Evolutionary conservation across 2,888 invertebrate genomes (phyloP).

Genomic region (Mechanitis messenoides): DNA sequence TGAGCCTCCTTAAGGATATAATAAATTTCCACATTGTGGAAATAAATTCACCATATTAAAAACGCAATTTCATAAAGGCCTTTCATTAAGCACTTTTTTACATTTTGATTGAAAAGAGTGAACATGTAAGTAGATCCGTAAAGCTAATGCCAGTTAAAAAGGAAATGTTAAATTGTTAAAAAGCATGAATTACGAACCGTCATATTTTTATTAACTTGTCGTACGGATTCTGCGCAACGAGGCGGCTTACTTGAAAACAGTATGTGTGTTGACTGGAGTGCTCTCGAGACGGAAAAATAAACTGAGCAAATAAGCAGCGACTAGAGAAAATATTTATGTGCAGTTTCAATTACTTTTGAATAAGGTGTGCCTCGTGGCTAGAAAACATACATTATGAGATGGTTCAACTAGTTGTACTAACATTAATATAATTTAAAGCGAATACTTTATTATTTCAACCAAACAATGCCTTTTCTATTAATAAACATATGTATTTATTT

Average conservation of each 20-base stretch:
- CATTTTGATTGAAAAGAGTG: constrained; percentile 11
- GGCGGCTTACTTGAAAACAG: constrained; percentile 55
- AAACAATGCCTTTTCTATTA: too few relatives aligned
- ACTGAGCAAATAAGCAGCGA: constrained; percentile 60
- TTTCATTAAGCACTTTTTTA: neutral
- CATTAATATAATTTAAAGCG: too few relatives aligned
- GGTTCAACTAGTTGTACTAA: too few relatives aligned
- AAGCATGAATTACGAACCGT: constrained; percentile 47
- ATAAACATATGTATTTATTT: too few relatives aligned
- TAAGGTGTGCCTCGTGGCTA: neutral
- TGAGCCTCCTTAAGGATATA: neutral
- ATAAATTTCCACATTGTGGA: neutral
- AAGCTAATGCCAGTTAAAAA: constrained; percentile 11
- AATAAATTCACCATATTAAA: neutral
- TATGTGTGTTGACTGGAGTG: constrained; percentile 62
- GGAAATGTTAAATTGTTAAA: constrained; percentile 33
- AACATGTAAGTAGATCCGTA: constrained; percentile 12
- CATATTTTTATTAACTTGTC: constrained; percentile 59
- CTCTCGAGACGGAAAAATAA: constrained; percentile 62
- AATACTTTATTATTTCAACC: too few relatives aligned
- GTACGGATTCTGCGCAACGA: constrained; percentile 37
- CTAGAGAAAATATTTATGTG: constrained; percentile 53
- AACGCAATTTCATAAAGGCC: neutral
- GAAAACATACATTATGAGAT: neutral
- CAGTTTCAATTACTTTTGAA: constrained; percentile 46